Conservation (phyloP, 2,797 vertebrate genomes). For the Podargus strigoides region DNA sequence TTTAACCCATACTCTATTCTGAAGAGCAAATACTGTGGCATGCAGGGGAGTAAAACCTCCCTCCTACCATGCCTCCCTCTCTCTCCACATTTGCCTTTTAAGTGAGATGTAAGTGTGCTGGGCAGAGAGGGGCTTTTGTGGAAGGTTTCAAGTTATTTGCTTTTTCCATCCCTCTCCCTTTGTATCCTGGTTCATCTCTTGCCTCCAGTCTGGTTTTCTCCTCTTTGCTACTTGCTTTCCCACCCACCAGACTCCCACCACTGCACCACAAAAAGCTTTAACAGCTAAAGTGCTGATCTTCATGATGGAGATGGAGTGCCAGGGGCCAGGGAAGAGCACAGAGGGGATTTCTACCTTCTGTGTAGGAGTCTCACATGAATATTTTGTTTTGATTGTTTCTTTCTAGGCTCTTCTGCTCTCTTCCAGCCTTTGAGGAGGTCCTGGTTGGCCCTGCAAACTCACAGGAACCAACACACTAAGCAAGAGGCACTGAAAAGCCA, state of each 20-base stretch:
- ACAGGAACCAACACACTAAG: neutral
- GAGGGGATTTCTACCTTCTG: constrained; percentile 3
- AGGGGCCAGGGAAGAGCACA: neutral
- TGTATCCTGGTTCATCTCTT: constrained; percentile 30
- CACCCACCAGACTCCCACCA: constrained; percentile 69
- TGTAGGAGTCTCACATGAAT: neutral
- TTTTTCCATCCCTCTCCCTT: neutral
- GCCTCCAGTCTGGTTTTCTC: constrained; percentile 33
- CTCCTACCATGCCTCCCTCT: neutral
- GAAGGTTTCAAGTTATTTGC: neutral
- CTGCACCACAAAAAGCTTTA: constrained; percentile 61
- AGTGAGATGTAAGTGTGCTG: neutral
- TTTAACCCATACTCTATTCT: neutral
- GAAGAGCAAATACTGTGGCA: neutral
- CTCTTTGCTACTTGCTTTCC: constrained; percentile 42
- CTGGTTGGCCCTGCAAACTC: neutral
- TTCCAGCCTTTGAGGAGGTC: constrained; percentile 6
- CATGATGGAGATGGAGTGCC: neutral
- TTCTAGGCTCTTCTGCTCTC: constrained; percentile 15
- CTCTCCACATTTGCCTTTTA: neutral
- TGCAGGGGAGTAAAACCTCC: neutral
- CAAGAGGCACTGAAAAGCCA: neutral
- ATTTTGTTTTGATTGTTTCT: constrained; percentile 2
- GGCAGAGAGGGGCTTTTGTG: neutral
- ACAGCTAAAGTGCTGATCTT: constrained; percentile 28